Evolutionary conservation across 2,797 vertebrate genomes (phyloP).

Genomic region (Schizothorax lantsangensis): DNA sequence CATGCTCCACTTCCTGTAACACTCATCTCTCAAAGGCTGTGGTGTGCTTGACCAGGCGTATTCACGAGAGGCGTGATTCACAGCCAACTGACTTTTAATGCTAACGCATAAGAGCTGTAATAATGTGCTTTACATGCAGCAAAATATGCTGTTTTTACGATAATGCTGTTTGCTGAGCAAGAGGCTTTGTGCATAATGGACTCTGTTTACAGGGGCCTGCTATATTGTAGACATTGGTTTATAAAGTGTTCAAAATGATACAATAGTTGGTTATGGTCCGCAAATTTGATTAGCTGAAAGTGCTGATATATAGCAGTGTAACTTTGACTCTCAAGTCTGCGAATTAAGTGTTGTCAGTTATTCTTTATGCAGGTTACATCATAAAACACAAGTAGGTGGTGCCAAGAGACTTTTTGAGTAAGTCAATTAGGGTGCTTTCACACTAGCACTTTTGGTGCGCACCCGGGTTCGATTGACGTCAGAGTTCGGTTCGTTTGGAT

Average conservation of each 20-base stretch:
- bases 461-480: no score
- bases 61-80: conserved; percentile 42
- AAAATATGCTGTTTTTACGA: conserved; percentile 40
- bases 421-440: background rate
- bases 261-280: background rate
- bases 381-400: background rate
- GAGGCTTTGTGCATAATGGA: conserved; percentile 16
- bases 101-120: conserved; percentile 35
- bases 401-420: background rate
- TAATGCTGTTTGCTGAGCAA: conserved; percentile 10
- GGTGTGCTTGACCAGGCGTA: conserved; percentile 37
- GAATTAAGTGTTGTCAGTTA: background rate
- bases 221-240: background rate
- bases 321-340: background rate
- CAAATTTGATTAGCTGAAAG: background rate
- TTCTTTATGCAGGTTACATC: background rate
- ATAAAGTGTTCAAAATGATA: background rate
- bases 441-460: no score
- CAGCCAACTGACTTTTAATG: conserved; percentile 44
- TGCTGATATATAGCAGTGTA: background rate
- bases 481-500: no score
- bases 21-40: conserved; percentile 36
- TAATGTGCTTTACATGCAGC: conserved; percentile 28
- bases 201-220: conserved; percentile 9
- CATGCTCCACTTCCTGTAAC: conserved; percentile 37